Evolutionary conservation across 2,888 invertebrate species (phyloP).

Genomic region (Protophormia terraenovae): DNA sequence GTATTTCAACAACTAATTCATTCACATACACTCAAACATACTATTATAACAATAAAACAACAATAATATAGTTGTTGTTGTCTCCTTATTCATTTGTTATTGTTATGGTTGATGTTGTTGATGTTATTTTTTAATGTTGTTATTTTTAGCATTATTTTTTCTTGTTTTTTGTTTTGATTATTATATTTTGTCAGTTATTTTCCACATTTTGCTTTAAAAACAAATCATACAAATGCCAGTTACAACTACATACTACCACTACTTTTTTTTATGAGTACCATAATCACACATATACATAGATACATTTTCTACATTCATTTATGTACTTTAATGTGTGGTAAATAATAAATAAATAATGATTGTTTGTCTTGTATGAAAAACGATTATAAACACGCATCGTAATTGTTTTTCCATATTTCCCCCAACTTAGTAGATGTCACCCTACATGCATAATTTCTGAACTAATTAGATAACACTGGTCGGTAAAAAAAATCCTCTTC

Average conservation of each 20-base stretch:
- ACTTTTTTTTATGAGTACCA: neutral
- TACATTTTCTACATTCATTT: neutral
- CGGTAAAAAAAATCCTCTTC: no score
- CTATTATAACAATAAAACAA: no score
- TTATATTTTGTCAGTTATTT: constrained; percentile 71
- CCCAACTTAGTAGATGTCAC: neutral
- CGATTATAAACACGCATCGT: constrained; percentile 39
- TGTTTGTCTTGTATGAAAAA: constrained; percentile 18
- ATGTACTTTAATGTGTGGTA: constrained; percentile 20
- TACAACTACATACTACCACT: neutral
- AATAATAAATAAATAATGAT: constrained; percentile 28
- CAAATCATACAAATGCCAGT: neutral
- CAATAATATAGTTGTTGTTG: constrained; percentile 21
- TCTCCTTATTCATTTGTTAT: constrained; percentile 63
- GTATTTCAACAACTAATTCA: constrained; percentile 38
- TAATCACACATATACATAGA: neutral
- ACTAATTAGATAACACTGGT: no score
- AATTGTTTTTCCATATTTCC: constrained; percentile 8
- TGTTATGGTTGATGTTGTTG: constrained; percentile 69
- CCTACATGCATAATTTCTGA: no score
- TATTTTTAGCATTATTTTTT: constrained; percentile 49
- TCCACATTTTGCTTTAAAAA: constrained; percentile 68
- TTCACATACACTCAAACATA: neutral
- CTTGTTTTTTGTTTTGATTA: constrained; percentile 68
- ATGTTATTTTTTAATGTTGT: constrained; percentile 59